These are phyloP conservation scores for Trematomus loennbergii DNA, from an alignment of 2,113 vertebrate genomes.

Conservation along the genomic window DNA sequence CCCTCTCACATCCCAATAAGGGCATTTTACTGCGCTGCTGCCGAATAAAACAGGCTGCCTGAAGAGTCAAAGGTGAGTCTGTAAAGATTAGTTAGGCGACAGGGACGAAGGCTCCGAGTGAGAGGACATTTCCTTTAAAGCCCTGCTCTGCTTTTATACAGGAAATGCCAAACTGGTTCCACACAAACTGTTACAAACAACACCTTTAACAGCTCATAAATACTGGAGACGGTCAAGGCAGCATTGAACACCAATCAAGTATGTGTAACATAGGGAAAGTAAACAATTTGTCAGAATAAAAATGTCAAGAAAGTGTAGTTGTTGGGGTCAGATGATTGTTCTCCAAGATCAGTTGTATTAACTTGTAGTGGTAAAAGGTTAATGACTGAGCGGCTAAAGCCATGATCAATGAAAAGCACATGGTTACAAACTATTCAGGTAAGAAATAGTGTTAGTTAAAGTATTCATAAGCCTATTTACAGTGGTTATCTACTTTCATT, in stretches of 20 bases:
- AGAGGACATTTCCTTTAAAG: conserved; percentile 76
- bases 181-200: conserved; percentile 76
- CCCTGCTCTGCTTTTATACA: conserved; percentile 72
- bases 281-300: conserved; percentile 33
- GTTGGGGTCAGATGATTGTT: conserved; percentile 1
- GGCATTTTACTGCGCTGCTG: conserved; percentile 43
- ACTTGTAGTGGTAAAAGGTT: neutral
- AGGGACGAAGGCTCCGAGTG: conserved; percentile 62
- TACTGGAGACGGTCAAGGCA: conserved; percentile 58
- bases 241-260: conserved; percentile 58
- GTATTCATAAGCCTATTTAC: neutral
- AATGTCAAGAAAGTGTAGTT: conserved; percentile 42
- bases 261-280: conserved; percentile 11
- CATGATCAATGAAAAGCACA: conserved; percentile 65
- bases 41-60: conserved; percentile 49
- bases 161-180: conserved; percentile 82
- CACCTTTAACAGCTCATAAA: conserved; percentile 77
- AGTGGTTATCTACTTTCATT: neutral
- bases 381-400: conserved; percentile 28
- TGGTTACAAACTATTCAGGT: conserved; percentile 1
- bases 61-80: conserved; percentile 76
- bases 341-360: conserved; percentile 31
- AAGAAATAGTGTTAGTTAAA: conserved; percentile 23
- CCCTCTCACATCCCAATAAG: conserved; percentile 49
- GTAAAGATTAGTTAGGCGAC: conserved; percentile 77